phyloP scores from a whole-genome alignment of 2,797 vertebrate species.

The Tragelaphus oryx region DNA sequence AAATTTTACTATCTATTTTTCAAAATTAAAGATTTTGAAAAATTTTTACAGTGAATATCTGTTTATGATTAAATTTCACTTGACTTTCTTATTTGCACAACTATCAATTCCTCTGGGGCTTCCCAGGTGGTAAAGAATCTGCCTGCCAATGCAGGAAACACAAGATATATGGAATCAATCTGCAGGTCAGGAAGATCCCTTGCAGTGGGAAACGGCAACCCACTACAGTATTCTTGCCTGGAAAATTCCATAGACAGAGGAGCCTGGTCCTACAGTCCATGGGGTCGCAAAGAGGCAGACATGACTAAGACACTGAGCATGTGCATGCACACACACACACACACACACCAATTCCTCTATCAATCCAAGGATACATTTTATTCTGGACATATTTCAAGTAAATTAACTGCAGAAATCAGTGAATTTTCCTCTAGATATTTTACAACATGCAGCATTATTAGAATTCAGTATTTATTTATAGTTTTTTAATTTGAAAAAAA shows the following conservation, averaged over 20 bases:
- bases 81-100: not conserved
- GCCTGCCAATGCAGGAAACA: not conserved
- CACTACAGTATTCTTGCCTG: not conserved
- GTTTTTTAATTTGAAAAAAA: not conserved
- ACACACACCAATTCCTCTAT: not conserved
- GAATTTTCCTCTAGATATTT: not conserved
- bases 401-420: not conserved
- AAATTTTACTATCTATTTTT: not conserved
- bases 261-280: not conserved
- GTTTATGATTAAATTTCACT: not conserved
- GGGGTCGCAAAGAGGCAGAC: not conserved
- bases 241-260: not conserved
- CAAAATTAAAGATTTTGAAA: not conserved
- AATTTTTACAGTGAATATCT: not conserved
- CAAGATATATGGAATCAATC: not conserved
- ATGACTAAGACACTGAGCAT: not conserved
- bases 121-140: not conserved
- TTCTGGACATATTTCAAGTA: not conserved
- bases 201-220: not conserved
- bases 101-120: not conserved
- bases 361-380: not conserved
- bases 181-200: not conserved
- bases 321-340: accelerated
- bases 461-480: not conserved
- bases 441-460: not conserved